Base-by-base conservation (phyloP, 2,797 vertebrate species). In the Hoplostethus atlanticus region DNA sequence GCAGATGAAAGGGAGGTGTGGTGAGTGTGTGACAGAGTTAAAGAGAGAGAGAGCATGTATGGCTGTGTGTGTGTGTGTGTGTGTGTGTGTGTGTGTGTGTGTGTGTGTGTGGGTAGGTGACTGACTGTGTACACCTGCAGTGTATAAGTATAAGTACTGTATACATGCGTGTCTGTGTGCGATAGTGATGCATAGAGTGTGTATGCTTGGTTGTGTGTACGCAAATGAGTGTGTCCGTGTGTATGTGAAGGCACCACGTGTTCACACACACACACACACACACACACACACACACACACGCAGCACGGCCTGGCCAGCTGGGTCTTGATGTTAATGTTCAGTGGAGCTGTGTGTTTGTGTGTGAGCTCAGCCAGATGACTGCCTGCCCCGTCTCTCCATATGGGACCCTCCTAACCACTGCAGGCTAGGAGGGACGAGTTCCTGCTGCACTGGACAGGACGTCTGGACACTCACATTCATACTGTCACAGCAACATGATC, bases 261-360 rank as follows among this genome's bases (percentile, higher is more conserved):
- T 38, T 47, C 21, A 51, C 44, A 47, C 44, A 47, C 44, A 47
- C 44, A 47, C 44, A 47, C 44, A 47, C 44, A 16, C 44, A 47
- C 56, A 61, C 65, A 42, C 76, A 63, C 60, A 34, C 65, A 40
- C 25, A 42, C 10, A 55, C 54, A 72, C 50, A 9, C 66, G 46
- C 71, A 13, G 66, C 68, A 3, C 9, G 70, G 80, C 63, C 69
- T 4, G 67, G 79, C 84, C 92, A 93, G 91, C 91, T 93, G 92
- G 91, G 86, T 86, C 79, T 85, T 44, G 78, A 87, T 84, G 89
- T 88, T 85, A 89, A 92, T 93, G 91, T 90, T 92, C 90, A 92
- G 66, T 89, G 85, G 84, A 89, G 89, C 91, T 70, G 69, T 42
- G 83, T 80, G 77, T 85, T 84, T 71, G 48, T 79, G 80, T 81